Evolutionary conservation across 2,888 invertebrate species (phyloP).

Genomic region (Clepsis dumicolana): DNA sequence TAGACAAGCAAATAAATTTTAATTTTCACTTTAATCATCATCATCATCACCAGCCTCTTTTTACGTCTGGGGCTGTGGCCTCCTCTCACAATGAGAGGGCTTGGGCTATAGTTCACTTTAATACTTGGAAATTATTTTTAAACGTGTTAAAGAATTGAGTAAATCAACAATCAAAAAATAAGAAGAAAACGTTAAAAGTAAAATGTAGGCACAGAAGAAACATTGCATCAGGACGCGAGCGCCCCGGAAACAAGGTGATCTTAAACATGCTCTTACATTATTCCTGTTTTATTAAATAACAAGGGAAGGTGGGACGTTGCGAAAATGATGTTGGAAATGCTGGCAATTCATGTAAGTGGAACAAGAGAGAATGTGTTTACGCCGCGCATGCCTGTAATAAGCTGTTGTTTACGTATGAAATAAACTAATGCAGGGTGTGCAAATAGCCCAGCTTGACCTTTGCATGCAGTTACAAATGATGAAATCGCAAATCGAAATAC

Average conservation of each 20-base stretch:
- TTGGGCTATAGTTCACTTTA: no score
- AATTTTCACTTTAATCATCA: background rate
- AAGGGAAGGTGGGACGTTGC: conserved; percentile 41
- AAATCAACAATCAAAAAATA: background rate
- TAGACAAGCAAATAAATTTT: background rate
- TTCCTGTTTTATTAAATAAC: conserved; percentile 44
- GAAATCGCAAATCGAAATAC: conserved; percentile 30
- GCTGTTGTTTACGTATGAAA: conserved; percentile 39
- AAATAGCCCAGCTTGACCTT: conserved; percentile 38
- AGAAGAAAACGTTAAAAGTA: no score
- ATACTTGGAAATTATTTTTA: no score
- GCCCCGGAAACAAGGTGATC: conserved; percentile 36
- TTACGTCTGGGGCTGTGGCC: no score
- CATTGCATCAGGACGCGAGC: conserved; percentile 24
- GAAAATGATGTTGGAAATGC: conserved; percentile 43
- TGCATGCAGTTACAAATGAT: conserved; percentile 39
- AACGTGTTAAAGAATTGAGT: background rate
- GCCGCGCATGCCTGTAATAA: conserved; percentile 43
- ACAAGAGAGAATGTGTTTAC: conserved; percentile 40
- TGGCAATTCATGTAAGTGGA: conserved; percentile 43
- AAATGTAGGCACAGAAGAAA: conserved; percentile 5
- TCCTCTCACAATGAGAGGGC: no score
- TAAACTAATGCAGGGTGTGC: conserved; percentile 43
- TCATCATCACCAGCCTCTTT: no score
- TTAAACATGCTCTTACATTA: conserved; percentile 41